phyloP scores from a whole-genome alignment of 2,113 vertebrate genomes.

The Ailuropoda melanoleuca region DNA sequence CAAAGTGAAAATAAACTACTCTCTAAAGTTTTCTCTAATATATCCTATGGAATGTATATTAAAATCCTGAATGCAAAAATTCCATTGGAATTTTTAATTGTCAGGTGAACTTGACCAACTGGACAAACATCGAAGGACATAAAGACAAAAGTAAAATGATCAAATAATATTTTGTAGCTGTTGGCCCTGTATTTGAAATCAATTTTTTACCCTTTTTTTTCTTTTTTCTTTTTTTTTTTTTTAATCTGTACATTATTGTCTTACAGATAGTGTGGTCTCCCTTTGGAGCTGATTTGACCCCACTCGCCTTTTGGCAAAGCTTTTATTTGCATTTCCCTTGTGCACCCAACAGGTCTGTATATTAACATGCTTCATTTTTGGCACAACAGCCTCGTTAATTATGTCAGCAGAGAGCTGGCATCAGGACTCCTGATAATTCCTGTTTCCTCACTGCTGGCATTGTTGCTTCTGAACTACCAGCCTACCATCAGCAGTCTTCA shows the following conservation, averaged over 20 bases:
- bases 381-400: constrained; percentile 42
- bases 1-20: not conserved
- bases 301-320: constrained; percentile 64
- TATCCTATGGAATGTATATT: not conserved
- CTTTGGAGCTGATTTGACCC: not conserved
- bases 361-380: constrained; percentile 46
- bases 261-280: not conserved
- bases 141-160: not conserved
- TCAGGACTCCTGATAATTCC: not conserved
- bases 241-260: not conserved
- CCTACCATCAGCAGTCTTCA: not conserved
- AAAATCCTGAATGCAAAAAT: not conserved
- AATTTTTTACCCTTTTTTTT: not conserved
- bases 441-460: not conserved
- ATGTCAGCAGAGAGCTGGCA: not conserved
- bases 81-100: not conserved
- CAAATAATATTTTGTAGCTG: not conserved
- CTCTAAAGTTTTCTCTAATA: not conserved
- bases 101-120: not conserved
- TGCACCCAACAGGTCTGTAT: constrained; percentile 52
- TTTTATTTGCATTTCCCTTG: constrained; percentile 65
- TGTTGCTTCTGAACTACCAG: constrained; percentile 8
- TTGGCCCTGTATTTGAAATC: not conserved
- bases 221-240: not conserved
- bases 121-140: not conserved